Conservation (phyloP, 2,113 vertebrate species). For the Tonatia bakeri region DNA sequence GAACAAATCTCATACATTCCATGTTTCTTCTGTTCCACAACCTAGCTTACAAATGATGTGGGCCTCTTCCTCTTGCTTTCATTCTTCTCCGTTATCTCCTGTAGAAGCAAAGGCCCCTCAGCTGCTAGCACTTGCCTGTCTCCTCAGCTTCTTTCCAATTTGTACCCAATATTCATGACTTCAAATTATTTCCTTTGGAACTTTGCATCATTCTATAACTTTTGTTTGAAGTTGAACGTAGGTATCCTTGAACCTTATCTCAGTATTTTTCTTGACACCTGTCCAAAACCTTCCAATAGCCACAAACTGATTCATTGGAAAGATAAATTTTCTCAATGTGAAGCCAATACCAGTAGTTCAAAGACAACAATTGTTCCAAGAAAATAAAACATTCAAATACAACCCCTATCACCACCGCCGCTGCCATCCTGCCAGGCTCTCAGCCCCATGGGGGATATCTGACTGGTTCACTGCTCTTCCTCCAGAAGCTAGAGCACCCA, state of each 20-base stretch:
- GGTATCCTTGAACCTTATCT: background rate
- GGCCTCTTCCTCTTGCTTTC: background rate
- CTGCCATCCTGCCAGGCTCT: background rate
- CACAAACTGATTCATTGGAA: background rate
- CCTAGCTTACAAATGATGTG: accelerated
- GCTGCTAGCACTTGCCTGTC: background rate
- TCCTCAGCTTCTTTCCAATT: background rate
- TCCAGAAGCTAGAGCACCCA: background rate
- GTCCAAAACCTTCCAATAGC: background rate
- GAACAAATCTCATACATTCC: background rate
- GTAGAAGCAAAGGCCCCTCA: background rate
- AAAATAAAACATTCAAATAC: background rate
- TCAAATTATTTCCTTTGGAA: background rate
- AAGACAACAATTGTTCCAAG: background rate
- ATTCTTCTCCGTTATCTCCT: background rate
- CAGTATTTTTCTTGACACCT: background rate
- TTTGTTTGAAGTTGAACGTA: background rate
- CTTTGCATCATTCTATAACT: background rate
- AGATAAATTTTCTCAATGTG: background rate
- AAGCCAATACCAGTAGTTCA: background rate
- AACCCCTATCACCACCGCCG: background rate
- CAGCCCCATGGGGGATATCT: background rate
- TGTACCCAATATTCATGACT: background rate
- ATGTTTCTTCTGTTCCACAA: background rate
- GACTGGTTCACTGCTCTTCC: background rate